Conservation (phyloP, 2,113 vertebrate species). For the Pundamilia nyererei region DNA sequence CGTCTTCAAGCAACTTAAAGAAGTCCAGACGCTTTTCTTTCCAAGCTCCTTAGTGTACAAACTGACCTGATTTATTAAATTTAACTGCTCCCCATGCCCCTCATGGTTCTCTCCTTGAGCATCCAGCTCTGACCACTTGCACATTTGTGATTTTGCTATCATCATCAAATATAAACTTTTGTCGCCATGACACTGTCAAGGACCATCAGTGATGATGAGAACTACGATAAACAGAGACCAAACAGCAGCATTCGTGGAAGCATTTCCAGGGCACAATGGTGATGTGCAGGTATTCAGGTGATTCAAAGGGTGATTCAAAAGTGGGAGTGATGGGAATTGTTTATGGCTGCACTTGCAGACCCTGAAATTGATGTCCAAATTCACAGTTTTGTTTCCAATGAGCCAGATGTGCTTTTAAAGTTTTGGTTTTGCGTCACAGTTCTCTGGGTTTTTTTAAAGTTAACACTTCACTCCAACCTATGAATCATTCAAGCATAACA, state of each 20-base stretch:
- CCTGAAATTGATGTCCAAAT: neutral
- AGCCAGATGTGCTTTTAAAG: neutral
- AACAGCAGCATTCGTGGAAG: neutral
- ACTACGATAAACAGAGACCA: neutral
- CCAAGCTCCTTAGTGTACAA: neutral
- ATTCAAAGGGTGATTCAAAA: neutral
- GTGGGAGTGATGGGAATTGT: neutral
- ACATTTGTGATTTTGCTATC: neutral
- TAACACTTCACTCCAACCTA: neutral
- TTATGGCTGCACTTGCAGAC: neutral
- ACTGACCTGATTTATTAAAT: neutral
- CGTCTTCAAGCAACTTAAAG: neutral
- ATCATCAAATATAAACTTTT: neutral
- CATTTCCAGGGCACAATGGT: neutral
- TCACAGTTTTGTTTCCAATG: neutral
- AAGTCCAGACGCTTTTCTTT: neutral
- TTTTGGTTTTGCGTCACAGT: neutral
- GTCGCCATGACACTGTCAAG: neutral
- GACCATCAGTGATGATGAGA: neutral
- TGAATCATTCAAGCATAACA: neutral
- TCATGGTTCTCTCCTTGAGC: neutral
- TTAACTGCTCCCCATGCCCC: neutral
- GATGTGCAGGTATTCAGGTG: neutral
- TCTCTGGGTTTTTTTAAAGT: accelerated
- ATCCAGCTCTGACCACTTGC: neutral